Base-by-base conservation (phyloP, 2,113 vertebrate species). In the Notothenia coriiceps region DNA sequence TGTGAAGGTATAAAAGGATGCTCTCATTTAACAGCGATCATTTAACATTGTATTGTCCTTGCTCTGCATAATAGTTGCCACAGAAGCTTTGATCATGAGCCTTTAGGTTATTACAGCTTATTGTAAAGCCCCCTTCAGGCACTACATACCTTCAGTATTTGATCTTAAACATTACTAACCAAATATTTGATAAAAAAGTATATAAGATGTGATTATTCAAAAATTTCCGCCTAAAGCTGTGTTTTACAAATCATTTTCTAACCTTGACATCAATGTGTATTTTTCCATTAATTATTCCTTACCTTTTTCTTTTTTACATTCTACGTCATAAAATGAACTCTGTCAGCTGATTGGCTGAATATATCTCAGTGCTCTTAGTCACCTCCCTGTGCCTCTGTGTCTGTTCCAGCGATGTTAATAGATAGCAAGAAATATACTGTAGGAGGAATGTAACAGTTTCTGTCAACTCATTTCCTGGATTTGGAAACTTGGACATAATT, bases 311-410 rank as follows among this genome's bases (percentile, higher is more conserved):
- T 73, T 47, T 68, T 46, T 62, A 65, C 43, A 55, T 76, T 65
- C 35, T 9, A 35, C 15, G 50, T 87, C 70, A 79, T 29, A 33
- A 50, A 67, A 18, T 51, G 55, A 9, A 54, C 60, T 22, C 51
- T 22, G 49, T 47, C 84, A 71, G 76, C 84, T 80, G 86, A 88
- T 74, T 79, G 81, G 89, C 88, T 78, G 63, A 92, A 89, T 25
- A 9, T 10, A 69, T 80, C 75, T 71, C 76, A 60, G 68, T 67
- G 60, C 11, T 8, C 47, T 59, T 59, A 20, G 80, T 73, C 87
- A 33, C 84, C 75, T 81, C 67, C 64, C 71, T 67, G 63, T 62
- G 84, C 82, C 89, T 90, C 80, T 82, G 74, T 78, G 50, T 71
- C 60, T 56, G 57, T 79, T 66, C 29, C 7, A 33, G 51, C 70